phyloP scores from a whole-genome alignment of 1,140 invertebrate genomes.

The Saxidomus purpurata region DNA sequence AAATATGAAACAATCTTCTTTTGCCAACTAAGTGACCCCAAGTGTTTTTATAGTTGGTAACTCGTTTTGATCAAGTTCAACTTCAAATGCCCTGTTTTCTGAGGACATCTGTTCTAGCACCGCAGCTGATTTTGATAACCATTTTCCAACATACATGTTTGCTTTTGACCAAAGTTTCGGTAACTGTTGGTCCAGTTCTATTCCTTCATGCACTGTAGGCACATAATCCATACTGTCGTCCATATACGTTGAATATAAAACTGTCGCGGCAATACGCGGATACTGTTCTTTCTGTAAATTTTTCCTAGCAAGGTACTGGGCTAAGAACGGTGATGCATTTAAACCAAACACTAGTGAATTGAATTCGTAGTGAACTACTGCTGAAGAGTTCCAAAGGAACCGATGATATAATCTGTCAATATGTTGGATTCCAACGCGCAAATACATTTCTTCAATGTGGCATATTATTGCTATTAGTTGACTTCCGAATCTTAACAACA shows the following conservation, averaged over 20 bases:
- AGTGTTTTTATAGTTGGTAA: conserved; percentile 55
- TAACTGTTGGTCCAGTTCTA: conserved; percentile 34
- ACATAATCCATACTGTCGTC: conserved; percentile 45
- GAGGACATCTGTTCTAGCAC: conserved; percentile 10
- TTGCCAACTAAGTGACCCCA: conserved; percentile 45
- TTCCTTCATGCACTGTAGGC: neutral
- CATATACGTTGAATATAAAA: conserved; percentile 41
- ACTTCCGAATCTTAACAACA: conserved; percentile 71
- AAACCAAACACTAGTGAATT: conserved; percentile 60
- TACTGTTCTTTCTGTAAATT: conserved; percentile 1
- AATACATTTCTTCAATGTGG: conserved; percentile 70
- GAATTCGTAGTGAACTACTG: conserved; percentile 3
- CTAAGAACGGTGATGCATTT: conserved; percentile 63
- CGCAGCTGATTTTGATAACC: conserved; percentile 35
- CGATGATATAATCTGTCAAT: no score
- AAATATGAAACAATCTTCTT: conserved; percentile 59
- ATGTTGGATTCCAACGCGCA: conserved; percentile 18
- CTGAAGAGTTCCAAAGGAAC: conserved; percentile 46
- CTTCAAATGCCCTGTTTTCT: conserved; percentile 27
- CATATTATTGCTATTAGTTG: conserved; percentile 62
- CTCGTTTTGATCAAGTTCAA: conserved; percentile 7
- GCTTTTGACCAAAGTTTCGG: conserved; percentile 15
- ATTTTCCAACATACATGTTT: conserved; percentile 27
- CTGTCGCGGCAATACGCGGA: neutral
- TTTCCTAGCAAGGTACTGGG: conserved; percentile 45